Conservation (phyloP, 2,888 invertebrate species). For the Chymomyza caudatula region DNA sequence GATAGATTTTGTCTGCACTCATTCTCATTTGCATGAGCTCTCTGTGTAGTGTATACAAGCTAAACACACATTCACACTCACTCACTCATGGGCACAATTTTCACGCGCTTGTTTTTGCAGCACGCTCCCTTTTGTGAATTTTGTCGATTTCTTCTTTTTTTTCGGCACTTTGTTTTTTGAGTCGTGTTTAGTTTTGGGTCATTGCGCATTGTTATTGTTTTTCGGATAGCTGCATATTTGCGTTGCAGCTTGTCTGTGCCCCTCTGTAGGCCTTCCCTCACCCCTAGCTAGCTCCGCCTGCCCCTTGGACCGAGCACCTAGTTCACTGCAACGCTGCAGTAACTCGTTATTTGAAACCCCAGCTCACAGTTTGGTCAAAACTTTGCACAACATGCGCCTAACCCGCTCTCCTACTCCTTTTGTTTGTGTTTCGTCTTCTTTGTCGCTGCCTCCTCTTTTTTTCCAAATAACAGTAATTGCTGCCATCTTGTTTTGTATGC, state of each 20-base stretch:
- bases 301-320: not conserved
- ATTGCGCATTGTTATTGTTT: constrained; percentile 66
- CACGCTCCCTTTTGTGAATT: not conserved
- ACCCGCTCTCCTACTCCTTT: not conserved
- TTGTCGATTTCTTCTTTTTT: constrained; percentile 3
- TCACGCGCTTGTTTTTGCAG: not conserved
- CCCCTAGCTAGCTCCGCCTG: not conserved
- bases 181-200: constrained; percentile 64
- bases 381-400: not conserved
- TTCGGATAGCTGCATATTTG: constrained; percentile 53
- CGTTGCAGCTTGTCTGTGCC: constrained; percentile 29
- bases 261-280: constrained; percentile 3
- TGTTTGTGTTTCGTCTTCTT: not conserved
- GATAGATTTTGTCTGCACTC: too few relatives aligned
- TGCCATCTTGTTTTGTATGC: constrained; percentile 32
- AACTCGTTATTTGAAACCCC: constrained; percentile 31
- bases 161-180: constrained; percentile 17
- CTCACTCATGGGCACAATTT: not conserved
- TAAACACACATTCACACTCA: not conserved
- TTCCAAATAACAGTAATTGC: constrained; percentile 37
- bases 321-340: not conserved
- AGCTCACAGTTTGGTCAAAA: not conserved
- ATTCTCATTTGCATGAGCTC: too few relatives aligned
- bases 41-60: not conserved
- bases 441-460: constrained; percentile 20